Evolutionary conservation across 2,797 vertebrate genomes (phyloP).

Genomic region (Carduelis carduelis): DNA sequence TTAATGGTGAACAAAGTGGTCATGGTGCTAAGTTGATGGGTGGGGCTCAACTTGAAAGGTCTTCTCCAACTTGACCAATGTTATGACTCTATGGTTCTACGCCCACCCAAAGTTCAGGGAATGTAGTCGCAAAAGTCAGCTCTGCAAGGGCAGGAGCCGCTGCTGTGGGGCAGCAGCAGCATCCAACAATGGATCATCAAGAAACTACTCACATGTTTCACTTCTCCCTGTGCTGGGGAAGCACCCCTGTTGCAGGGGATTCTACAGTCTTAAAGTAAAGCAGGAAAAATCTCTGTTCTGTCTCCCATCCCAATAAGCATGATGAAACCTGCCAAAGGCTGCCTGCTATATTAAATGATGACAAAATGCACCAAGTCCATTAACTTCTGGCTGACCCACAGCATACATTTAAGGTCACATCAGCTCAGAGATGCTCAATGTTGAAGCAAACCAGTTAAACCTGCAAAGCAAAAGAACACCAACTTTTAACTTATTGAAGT

Average conservation of each 20-base stretch:
- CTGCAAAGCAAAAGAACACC: neutral
- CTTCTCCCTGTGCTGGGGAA: neutral
- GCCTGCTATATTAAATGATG: fast-evolving
- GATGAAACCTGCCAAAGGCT: neutral
- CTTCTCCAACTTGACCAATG: neutral
- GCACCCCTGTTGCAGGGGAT: neutral
- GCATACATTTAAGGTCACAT: neutral
- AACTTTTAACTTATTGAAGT: neutral
- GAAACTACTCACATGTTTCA: neutral
- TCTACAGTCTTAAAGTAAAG: neutral
- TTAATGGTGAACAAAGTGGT: neutral
- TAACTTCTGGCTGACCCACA: neutral
- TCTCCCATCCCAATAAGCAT: neutral
- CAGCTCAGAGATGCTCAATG: neutral
- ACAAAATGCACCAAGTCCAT: neutral
- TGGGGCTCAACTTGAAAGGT: neutral
- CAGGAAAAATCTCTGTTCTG: neutral
- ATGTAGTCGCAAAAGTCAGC: neutral
- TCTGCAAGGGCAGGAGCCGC: neutral
- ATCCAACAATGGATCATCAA: neutral
- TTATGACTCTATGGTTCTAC: neutral
- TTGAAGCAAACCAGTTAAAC: neutral
- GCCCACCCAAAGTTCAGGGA: neutral
- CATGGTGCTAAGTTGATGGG: neutral
- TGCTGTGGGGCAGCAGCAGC: neutral